Evolutionary conservation across 2,888 invertebrate genomes (phyloP), one percentile per base, ranked within the genome.

Genomic region (Drosophila mulleri): DNA sequence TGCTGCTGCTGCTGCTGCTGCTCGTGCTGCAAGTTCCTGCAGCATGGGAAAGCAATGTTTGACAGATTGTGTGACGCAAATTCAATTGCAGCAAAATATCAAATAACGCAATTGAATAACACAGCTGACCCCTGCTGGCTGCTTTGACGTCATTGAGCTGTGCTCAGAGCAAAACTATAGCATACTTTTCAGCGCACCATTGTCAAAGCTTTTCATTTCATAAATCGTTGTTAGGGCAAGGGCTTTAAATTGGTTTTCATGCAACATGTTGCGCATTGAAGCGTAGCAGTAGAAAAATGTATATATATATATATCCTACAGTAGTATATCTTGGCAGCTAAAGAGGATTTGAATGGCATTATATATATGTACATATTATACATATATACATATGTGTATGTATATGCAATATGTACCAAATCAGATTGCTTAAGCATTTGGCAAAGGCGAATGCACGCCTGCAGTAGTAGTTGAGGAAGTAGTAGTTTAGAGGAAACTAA

Each of bases 1-100:
- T 62, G 48, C 52, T 50, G 6, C 37, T 60, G 39, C 45, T 60
- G n/a, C 26, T 26, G 6, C 26, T 26, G 6, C 26, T 26, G 26
- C 20, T 56, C 29, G 39, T 53, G 26, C 35, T n/a, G 20, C 14
- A 47, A 29, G 29, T 6, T 56, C 20, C 52, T 53, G 26, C 41
- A n/a, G 23, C 11, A 47, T n/a, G n/a, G 26, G 42, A 23, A 61
- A 26, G 58, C 74, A 61, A 74, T 63, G 60, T 69, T 74, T 75
- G 75, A 76, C 76, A 76, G 50, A 61, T 72, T 76, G 76, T 72
- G 41, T 72, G 75, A 76, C 77, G 75, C 64, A 68, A 76, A 76
- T 76, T 72, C 77, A 77, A 77, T 72, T 77, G 50, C 59, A 59
- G 69, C 52, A 73, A 77, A 76, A 66, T 76, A 77, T 77, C 77